Percentiles rank a stretch among this genome's conserved stretches.
Evolutionary conservation across 2,113 vertebrate species (phyloP).

Genomic region (Eurystomus gularis): DNA sequence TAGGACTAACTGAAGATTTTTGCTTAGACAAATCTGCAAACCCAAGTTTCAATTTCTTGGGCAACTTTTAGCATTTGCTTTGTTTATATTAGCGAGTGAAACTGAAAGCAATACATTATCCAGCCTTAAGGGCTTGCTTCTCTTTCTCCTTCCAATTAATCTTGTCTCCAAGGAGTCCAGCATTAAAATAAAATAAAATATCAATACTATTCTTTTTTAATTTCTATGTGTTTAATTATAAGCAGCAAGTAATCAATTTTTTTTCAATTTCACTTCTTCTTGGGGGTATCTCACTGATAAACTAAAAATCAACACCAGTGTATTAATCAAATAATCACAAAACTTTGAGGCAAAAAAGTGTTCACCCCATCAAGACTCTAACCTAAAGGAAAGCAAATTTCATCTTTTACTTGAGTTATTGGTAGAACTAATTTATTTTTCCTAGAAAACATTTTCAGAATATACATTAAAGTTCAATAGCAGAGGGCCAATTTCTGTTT

Average conservation of each 20-base stretch:
- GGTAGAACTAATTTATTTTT: conserved; percentile 2
- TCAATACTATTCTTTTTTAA: conserved; percentile 47
- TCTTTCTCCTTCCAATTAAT: conserved; percentile 57
- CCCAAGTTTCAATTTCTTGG: conserved; percentile 13
- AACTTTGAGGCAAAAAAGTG: neutral
- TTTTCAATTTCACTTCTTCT: conserved; percentile 49
- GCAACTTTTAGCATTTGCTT: conserved; percentile 12
- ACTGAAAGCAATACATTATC: conserved; percentile 64
- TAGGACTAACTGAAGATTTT: neutral
- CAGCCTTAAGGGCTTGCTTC: conserved; percentile 22
- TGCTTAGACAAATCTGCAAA: neutral
- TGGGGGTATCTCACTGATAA: conserved; percentile 31
- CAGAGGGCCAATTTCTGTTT: neutral
- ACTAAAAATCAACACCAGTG: conserved; percentile 6
- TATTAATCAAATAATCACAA: conserved; percentile 27
- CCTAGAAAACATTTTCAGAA: conserved; percentile 13
- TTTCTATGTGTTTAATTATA: conserved; percentile 37
- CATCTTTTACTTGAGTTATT: conserved; percentile 10
- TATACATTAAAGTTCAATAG: conserved; percentile 14
- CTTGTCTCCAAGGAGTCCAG: conserved; percentile 41
- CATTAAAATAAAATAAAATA: conserved; percentile 59
- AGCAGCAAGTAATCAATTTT: conserved; percentile 54
- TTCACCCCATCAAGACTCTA: conserved; percentile 1
- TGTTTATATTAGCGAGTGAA: conserved; percentile 34
- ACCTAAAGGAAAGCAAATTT: conserved; percentile 38